A percentile compares a stretch with the other conserved stretches of the same genome.
Conservation (phyloP, 2,888 invertebrate species). For the Stenurella melanura region DNA sequence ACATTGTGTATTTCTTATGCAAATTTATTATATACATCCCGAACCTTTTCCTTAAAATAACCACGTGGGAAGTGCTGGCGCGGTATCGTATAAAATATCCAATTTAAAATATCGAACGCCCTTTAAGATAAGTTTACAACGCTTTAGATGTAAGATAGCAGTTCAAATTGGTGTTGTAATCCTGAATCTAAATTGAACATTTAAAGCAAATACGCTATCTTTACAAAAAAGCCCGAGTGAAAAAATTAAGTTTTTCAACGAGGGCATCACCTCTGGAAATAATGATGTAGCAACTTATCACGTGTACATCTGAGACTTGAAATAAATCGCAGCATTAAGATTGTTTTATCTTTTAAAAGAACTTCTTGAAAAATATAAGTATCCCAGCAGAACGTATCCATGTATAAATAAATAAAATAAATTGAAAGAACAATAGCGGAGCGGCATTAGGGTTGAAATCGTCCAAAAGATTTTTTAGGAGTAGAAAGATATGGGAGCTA, state of each 20-base stretch:
- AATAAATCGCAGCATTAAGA: too few relatives aligned
- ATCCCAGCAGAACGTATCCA: too few relatives aligned
- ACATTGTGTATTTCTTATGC: not conserved
- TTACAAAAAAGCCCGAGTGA: not conserved
- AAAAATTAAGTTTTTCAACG: not conserved
- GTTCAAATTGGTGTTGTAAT: slow-evolving; percentile 16
- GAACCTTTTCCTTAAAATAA: not conserved
- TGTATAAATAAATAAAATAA: too few relatives aligned
- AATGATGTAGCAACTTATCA: too few relatives aligned
- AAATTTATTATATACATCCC: not conserved
- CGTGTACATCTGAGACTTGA: too few relatives aligned
- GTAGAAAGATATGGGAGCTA: too few relatives aligned
- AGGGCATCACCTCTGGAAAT: not conserved
- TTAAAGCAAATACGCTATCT: slow-evolving; percentile 5
- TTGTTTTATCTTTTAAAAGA: too few relatives aligned
- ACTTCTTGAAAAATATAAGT: too few relatives aligned
- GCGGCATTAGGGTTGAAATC: too few relatives aligned
- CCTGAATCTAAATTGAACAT: slow-evolving; percentile 22
- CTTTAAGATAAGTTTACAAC: slow-evolving; percentile 5
- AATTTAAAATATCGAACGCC: slow-evolving; percentile 7
- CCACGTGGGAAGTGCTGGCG: not conserved
- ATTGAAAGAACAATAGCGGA: too few relatives aligned
- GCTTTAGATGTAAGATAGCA: slow-evolving; percentile 16
- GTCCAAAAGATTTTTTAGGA: too few relatives aligned
- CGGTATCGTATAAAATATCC: slow-evolving; percentile 9